Conservation (phyloP, 2,888 invertebrate species). For the Heteromurus nitidus region DNA sequence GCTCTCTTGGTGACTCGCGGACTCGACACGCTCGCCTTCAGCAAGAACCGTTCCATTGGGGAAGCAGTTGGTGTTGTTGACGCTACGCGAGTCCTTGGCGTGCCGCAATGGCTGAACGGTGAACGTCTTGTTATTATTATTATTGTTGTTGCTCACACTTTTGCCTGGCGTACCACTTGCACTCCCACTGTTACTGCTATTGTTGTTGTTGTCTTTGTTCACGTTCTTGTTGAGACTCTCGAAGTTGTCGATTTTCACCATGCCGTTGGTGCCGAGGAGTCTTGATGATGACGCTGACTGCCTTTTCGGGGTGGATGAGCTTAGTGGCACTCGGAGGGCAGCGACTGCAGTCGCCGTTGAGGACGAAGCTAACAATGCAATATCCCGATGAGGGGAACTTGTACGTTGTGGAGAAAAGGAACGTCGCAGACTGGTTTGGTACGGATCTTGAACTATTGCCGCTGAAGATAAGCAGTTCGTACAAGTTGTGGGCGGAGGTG, state of each 20-base stretch:
- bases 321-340: slow-evolving; percentile 68
- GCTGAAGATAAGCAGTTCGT: slow-evolving; percentile 33
- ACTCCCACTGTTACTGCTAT: slow-evolving; percentile 57
- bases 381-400: slow-evolving; percentile 16
- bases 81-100: not conserved
- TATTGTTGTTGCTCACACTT: slow-evolving; percentile 3
- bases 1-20: not conserved
- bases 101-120: slow-evolving; percentile 13
- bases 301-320: slow-evolving; percentile 71
- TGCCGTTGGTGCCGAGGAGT: slow-evolving; percentile 15
- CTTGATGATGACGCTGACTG: not conserved
- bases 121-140: slow-evolving; percentile 43
- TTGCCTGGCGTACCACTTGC: slow-evolving; percentile 8
- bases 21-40: not conserved
- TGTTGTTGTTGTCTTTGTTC: slow-evolving; percentile 69
- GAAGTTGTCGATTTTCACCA: slow-evolving; percentile 73
- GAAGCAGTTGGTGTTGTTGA: not conserved
- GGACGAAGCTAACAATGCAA: slow-evolving; percentile 25
- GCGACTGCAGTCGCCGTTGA: slow-evolving; percentile 46
- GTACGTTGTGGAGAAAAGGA: slow-evolving; percentile 36
- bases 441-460: not conserved
- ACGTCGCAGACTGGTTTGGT: slow-evolving; percentile 10
- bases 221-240: slow-evolving; percentile 73
- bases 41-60: slow-evolving; percentile 44
- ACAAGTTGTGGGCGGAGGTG: slow-evolving; percentile 26